Base-by-base conservation (phyloP, 1,140 invertebrate genomes). In the Lerema accius region DNA sequence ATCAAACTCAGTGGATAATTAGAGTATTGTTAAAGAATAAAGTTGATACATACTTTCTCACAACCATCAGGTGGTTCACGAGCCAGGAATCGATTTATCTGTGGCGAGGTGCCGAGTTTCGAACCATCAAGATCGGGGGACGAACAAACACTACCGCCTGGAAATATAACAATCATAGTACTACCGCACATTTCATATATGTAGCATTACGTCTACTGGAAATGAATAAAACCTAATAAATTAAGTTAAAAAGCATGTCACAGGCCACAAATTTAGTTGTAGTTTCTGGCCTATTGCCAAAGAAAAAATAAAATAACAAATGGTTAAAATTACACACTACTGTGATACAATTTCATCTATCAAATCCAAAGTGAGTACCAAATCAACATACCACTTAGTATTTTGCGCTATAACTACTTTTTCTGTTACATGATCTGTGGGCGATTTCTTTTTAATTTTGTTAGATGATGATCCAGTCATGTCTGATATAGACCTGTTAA, bases 11-110 rank as follows among this genome's bases (percentile, higher is more conserved):
- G n/a, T n/a, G n/a, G n/a, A n/a, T n/a, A n/a, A n/a, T n/a, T n/a
- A n/a, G n/a, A n/a, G n/a, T n/a, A n/a, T n/a, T n/a, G n/a, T n/a
- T n/a, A n/a, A n/a, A n/a, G n/a, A n/a, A n/a, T n/a, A 23, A 23
- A 2, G 5, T 23, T 2, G 9, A 19, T 40, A 56, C 26, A 49
- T 86, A 94, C 93, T 91, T 95, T 95, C 92, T 97, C 96, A 93
- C 96, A 97, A 80, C 96, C 96, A 93, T 97, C 96, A 16, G 96
- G 96, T 56, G 96, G 96, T 91, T 96, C 95, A 63, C 96, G 92
- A 26, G 96, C 95, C 72, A 97, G 92, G 88, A 96, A 97, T 83
- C 94, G 94, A 80, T 96, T 96, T 80, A 96, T 96, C 78, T 95
- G 95, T 43, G 96, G 96, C 67, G 96, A 96, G 62, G 95, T 95